phyloP scores from a whole-genome alignment of 2,797 vertebrate species.

The Falco peregrinus region DNA sequence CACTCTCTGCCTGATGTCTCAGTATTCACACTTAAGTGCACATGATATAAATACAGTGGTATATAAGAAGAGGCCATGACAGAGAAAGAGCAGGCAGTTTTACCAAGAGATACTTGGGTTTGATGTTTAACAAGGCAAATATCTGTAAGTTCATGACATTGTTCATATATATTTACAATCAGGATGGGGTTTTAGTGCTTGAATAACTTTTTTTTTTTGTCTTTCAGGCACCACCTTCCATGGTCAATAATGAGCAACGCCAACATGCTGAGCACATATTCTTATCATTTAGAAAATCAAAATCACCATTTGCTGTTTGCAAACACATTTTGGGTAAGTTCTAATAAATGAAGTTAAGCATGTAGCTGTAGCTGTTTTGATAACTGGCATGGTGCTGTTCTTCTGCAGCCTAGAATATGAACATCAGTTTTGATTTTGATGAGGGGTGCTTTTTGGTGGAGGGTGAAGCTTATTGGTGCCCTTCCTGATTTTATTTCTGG shows the following conservation, averaged over 20 bases:
- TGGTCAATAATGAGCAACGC: constrained; percentile 97
- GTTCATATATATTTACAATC: not conserved
- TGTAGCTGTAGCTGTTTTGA: not conserved
- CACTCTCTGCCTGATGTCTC: not conserved
- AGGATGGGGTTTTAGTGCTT: not conserved
- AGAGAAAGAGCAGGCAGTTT: not conserved
- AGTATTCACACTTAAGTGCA: accelerated
- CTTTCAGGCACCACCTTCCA: constrained; percentile 94
- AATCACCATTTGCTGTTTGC: constrained; percentile 98
- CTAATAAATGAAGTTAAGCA: not conserved
- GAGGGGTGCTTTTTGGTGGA: not conserved
- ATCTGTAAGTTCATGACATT: not conserved
- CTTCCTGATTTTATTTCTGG: not conserved
- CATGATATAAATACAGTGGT: not conserved
- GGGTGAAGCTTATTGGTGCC: not conserved
- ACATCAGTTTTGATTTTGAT: not conserved
- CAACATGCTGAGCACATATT: constrained; percentile 99
- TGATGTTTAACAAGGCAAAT: not conserved
- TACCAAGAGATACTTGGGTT: not conserved
- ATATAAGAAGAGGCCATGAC: not conserved
- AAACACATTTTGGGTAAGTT: constrained; percentile 96
- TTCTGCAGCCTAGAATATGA: not conserved
- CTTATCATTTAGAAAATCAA: constrained; percentile 98
- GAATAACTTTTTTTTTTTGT: not conserved
- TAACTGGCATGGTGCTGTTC: not conserved